Percentiles rank a stretch among this genome's conserved stretches.
Evolutionary conservation across 2,113 vertebrate genomes (phyloP).

Genomic region (Actinemys pallida): DNA sequence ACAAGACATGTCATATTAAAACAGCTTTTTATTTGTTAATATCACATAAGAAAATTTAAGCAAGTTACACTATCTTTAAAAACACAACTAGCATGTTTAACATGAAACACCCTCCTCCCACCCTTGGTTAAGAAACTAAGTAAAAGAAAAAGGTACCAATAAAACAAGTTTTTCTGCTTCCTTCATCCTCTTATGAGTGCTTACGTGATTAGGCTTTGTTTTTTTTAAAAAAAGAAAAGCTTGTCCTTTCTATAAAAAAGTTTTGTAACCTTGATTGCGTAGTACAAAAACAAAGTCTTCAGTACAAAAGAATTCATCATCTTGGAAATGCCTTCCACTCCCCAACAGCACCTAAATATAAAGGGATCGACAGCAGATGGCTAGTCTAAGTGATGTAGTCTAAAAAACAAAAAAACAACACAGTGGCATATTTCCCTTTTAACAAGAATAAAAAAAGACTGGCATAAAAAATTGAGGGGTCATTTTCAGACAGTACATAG

Average conservation of each 20-base stretch:
- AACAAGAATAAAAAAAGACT: conserved; percentile 64
- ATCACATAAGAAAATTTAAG: conserved; percentile 71
- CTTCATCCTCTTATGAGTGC: conserved; percentile 53
- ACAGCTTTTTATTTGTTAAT: conserved; percentile 74
- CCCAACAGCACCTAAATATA: conserved; percentile 76
- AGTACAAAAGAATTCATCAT: conserved; percentile 74
- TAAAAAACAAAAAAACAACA: conserved; percentile 51
- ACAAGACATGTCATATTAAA: conserved; percentile 61
- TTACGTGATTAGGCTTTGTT: conserved; percentile 50
- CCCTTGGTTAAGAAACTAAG: conserved; percentile 55
- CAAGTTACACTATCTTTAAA: conserved; percentile 77
- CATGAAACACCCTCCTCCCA: conserved; percentile 8
- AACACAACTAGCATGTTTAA: conserved; percentile 66
- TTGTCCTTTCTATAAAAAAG: conserved; percentile 60
- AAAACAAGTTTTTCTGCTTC: conserved; percentile 51
- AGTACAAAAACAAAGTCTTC: conserved; percentile 63
- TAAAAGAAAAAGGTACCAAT: conserved; percentile 61
- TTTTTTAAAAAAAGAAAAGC: conserved; percentile 23
- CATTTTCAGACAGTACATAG: conserved; percentile 50
- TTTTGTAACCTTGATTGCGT: conserved; percentile 53
- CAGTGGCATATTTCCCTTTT: conserved; percentile 72
- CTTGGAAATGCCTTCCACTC: conserved; percentile 64
- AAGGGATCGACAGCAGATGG: conserved; percentile 67
- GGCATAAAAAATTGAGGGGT: conserved; percentile 49
- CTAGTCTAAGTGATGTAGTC: conserved; percentile 56